These are phyloP conservation scores for Macrotis lagotis DNA, from an alignment of 2,113 vertebrate species.

Conservation along the genomic window DNA sequence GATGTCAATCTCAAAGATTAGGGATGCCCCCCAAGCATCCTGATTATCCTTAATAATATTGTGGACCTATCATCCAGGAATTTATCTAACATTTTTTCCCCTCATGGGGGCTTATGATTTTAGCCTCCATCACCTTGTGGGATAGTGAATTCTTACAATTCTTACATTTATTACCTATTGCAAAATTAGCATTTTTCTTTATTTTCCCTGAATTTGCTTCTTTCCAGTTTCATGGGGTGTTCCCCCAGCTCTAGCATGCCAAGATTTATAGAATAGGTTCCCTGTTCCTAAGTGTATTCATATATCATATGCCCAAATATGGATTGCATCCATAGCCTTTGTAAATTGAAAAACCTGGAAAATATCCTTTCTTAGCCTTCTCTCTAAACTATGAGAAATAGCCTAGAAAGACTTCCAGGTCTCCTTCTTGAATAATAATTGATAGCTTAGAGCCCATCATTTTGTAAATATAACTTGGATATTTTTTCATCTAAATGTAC, in stretches of 20 bases:
- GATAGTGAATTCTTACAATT: not conserved
- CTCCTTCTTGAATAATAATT: not conserved
- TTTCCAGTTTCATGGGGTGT: not conserved
- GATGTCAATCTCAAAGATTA: constrained; percentile 1
- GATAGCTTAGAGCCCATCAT: not conserved
- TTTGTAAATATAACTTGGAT: not conserved
- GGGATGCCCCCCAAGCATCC: constrained; percentile 21
- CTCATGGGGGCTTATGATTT: constrained; percentile 12
- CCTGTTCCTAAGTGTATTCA: not conserved
- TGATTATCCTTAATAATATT: constrained; percentile 31
- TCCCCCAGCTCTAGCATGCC: not conserved
- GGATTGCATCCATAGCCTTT: not conserved
- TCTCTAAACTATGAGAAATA: not conserved
- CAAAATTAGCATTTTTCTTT: constrained; percentile 11
- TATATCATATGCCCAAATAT: not conserved
- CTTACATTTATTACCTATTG: not conserved
- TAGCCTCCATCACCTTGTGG: not conserved
- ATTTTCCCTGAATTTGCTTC: not conserved
- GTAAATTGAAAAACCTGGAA: not conserved
- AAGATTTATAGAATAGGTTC: constrained; percentile 5
- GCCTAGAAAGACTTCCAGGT: not conserved
- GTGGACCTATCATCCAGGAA: constrained; percentile 41
- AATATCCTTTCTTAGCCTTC: not conserved
- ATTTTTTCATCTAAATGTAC: not conserved
- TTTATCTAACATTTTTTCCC: constrained; percentile 7